Evolutionary conservation across 2,888 invertebrate genomes (phyloP).

Genomic region (Acanthosepion esculentum): DNA sequence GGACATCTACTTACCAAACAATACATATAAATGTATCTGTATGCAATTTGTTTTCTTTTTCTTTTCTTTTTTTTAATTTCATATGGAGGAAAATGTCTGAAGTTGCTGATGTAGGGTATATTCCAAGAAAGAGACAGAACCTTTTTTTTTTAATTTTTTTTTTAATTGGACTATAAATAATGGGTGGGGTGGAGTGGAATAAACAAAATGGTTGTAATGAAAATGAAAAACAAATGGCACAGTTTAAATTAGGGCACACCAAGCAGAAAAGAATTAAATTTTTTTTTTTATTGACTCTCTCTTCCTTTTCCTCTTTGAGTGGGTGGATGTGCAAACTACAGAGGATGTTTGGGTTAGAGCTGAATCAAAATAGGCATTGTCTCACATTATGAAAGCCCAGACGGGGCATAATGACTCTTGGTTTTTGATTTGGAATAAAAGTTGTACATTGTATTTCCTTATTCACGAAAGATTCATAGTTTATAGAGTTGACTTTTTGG

Average conservation of each 20-base stretch:
- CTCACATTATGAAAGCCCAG: background rate
- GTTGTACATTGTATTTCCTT: no score
- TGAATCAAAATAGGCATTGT: background rate
- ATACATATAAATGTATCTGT: no score
- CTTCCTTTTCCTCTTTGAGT: background rate
- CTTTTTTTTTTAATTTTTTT: no score
- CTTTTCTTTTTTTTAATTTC: no score
- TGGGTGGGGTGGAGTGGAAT: no score
- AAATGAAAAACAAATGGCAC: background rate
- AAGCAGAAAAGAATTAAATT: background rate
- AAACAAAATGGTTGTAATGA: background rate
- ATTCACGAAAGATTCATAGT: no score
- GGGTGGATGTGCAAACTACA: background rate
- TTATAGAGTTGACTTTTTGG: no score
- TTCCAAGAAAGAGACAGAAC: background rate
- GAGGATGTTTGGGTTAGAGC: background rate
- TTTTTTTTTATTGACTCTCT: no score
- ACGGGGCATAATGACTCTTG: background rate
- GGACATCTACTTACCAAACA: no score
- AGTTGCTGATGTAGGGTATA: background rate
- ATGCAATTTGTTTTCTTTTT: no score
- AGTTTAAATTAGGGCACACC: background rate
- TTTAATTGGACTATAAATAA: background rate
- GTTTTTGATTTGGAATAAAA: no score
- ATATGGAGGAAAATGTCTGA: no score